Evolutionary conservation across 2,888 invertebrate genomes (phyloP).

Genomic region (Thera britannica): DNA sequence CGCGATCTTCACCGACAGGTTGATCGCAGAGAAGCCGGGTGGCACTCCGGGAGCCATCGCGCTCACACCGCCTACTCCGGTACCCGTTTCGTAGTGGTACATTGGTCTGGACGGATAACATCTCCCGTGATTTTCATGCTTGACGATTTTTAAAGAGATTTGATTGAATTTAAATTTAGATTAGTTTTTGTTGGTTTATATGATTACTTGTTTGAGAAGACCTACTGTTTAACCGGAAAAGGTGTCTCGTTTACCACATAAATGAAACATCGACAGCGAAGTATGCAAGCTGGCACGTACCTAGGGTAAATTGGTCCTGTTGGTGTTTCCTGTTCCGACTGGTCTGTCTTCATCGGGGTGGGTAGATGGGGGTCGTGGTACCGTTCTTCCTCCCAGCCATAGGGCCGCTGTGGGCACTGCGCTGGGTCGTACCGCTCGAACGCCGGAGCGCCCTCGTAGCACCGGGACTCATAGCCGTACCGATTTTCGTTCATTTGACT

Average conservation of each 20-base stretch:
- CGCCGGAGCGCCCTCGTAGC: slow-evolving; percentile 81
- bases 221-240: slow-evolving; percentile 22
- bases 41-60: slow-evolving; percentile 88
- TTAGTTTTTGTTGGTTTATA: slow-evolving; percentile 4
- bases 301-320: slow-evolving; percentile 91
- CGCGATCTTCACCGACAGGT: slow-evolving; percentile 93
- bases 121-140: slow-evolving; percentile 24
- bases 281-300: slow-evolving; percentile 64
- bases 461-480: slow-evolving; percentile 80
- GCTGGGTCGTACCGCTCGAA: slow-evolving; percentile 83
- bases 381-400: slow-evolving; percentile 85
- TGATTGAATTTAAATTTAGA: slow-evolving; percentile 1
- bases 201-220: slow-evolving; percentile 13
- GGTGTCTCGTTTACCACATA: slow-evolving; percentile 80
- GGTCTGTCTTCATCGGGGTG: slow-evolving; percentile 89
- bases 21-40: slow-evolving; percentile 92
- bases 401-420: slow-evolving; percentile 78
- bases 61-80: slow-evolving; percentile 83
- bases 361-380: slow-evolving; percentile 85
- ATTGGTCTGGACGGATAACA: slow-evolving; percentile 87
- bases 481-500: slow-evolving; percentile 87
- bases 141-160: slow-evolving; percentile 10
- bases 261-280: slow-evolving; percentile 47
- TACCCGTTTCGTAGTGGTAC: slow-evolving; percentile 90
- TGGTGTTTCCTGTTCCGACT: slow-evolving; percentile 86